A percentile compares a stretch with the other conserved stretches of the same genome.
Evolutionary conservation across 2,888 invertebrate species (phyloP).

Genomic region (Leucoptera coffeella): DNA sequence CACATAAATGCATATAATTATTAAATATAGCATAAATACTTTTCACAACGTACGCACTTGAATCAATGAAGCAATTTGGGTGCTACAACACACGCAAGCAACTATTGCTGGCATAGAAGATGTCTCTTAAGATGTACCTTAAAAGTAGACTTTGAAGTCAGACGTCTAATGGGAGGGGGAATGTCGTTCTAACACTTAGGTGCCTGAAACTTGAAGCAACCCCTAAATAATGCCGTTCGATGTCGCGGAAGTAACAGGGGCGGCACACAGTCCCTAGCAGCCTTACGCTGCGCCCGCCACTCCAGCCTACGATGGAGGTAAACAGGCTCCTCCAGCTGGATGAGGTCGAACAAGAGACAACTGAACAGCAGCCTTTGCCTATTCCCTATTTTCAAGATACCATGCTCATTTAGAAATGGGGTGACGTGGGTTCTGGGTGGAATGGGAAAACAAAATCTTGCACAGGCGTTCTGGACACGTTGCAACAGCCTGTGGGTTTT

Average conservation of each 20-base stretch:
- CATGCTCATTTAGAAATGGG: neutral
- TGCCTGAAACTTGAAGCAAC: conserved; percentile 2
- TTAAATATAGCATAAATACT: no score
- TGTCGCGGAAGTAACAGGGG: neutral
- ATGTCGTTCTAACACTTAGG: conserved; percentile 4
- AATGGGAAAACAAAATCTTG: neutral
- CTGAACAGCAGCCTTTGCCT: no score
- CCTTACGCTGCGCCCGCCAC: no score
- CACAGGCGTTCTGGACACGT: neutral
- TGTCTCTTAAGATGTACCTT: neutral
- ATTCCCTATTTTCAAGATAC: neutral
- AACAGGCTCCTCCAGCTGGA: no score
- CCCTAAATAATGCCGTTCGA: conserved; percentile 1
- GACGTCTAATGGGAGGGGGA: conserved; percentile 1
- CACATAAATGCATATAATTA: no score
- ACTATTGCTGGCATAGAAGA: conserved; percentile 37
- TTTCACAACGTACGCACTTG: no score
- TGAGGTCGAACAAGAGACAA: no score
- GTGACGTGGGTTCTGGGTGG: neutral
- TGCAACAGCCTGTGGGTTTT: neutral
- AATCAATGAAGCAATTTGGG: no score
- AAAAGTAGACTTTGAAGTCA: neutral
- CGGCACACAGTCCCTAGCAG: no score
- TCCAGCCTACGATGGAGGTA: no score
- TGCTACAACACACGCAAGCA: no score